phyloP scores from a whole-genome alignment of 2,888 invertebrate genomes.

The Halocaridina rubra region DNA sequence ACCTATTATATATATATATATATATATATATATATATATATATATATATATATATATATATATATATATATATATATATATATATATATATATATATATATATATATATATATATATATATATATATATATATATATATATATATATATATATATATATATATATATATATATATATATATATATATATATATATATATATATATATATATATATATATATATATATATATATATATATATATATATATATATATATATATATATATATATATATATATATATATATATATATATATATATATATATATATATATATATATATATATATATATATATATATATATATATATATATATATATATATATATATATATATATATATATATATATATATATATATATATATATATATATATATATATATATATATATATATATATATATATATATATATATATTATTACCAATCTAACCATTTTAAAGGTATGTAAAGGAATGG shows the following conservation, averaged over 20 bases:
- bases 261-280: neutral
- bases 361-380: slow-evolving; percentile 25
- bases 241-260: neutral
- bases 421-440: neutral
- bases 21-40: neutral
- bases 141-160: slow-evolving; percentile 7
- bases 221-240: neutral
- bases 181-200: slow-evolving; percentile 15
- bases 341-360: slow-evolving; percentile 41
- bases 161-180: neutral
- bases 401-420: neutral
- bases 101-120: slow-evolving; percentile 1
- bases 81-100: slow-evolving; percentile 11
- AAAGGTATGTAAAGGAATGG: no score
- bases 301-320: neutral
- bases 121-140: neutral
- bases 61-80: slow-evolving; percentile 5
- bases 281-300: neutral
- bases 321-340: neutral
- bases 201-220: slow-evolving; percentile 10
- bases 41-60: slow-evolving; percentile 11
- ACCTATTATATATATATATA: neutral
- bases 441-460: neutral
- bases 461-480: no score
- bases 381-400: neutral